Base-by-base conservation (phyloP, 2,888 invertebrate species). In the Cryptophagus acutangulus region DNA sequence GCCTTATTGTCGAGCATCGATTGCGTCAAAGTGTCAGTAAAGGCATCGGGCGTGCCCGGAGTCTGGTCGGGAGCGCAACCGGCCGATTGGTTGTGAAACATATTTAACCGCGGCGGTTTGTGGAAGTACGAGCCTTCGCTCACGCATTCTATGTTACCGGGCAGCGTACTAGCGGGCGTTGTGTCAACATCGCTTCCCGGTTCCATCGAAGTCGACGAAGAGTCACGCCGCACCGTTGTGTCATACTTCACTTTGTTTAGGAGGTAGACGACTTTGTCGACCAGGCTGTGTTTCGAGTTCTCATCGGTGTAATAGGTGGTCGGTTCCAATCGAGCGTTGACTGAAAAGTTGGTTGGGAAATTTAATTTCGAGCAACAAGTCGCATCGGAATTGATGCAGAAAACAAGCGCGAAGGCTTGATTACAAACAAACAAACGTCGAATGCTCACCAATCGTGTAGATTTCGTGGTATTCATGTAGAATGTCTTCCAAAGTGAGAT, bases 1-100 rank as follows among this genome's bases (percentile, higher is more conserved):
- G 78, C 72, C 8, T 62, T 67, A 48, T 72, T 71, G 49, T 72
- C 69, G 35, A 76, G 52, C 4, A 76, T 57, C 37, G 72, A 71
- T 54, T 71, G 70, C 12, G 71, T 67, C 36, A 74, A 52, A 25
- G 71, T 59, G 71, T 54, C 31, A 15, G 15, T n/a, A n/a, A n/a
- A n/a, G n/a, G n/a, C n/a, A n/a, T n/a, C n/a, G n/a, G n/a, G n/a
- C n/a, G n/a, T n/a, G n/a, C 6, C 20, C 9, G 9, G 20, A 20
- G 5, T 26, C 9, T 26, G 9, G 5, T 26, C 10, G 26, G 3
- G 26, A 6, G n/a, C 12, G 3, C 26, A n/a, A 26, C 9, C 12
- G 12, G 3, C 4, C 4, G 4, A 13, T 20, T 20, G 24, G 24
- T 20, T 6, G n/a, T 8, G 6, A 20, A 8, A 20, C n/a, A 20